phyloP scores from a whole-genome alignment of 2,113 vertebrate genomes.

The Gorsachius goisagi region DNA sequence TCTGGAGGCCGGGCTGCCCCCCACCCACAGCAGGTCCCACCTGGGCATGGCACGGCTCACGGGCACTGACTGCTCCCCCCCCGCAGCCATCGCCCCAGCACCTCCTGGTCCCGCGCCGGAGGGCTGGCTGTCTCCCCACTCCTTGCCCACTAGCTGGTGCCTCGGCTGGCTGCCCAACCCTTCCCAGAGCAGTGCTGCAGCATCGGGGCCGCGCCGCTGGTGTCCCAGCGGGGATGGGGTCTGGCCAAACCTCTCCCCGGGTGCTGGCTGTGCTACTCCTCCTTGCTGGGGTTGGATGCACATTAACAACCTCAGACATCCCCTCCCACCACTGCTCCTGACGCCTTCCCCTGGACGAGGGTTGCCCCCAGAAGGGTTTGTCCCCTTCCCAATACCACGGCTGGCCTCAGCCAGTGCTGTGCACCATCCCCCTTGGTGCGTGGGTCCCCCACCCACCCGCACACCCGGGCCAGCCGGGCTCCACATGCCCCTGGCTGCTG shows the following conservation, averaged over 20 bases:
- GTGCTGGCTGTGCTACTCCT: fast-evolving
- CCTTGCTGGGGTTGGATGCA: not conserved
- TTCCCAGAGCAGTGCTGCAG: not conserved
- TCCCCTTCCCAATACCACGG: not conserved
- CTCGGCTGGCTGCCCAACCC: not conserved
- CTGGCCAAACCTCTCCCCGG: not conserved
- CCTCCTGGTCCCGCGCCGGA: fast-evolving
- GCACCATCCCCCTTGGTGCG: not conserved
- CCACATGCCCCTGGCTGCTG: fast-evolving
- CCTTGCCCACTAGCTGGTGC: not conserved
- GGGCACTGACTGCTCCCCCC: not conserved
- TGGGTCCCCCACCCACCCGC: fast-evolving
- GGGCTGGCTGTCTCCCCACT: not conserved
- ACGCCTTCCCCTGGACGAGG: not conserved
- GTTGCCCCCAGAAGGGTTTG: not conserved
- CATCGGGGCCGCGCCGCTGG: no score
- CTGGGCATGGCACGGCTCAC: fast-evolving
- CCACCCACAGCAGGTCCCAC: fast-evolving
- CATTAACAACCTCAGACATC: not conserved
- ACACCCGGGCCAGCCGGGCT: fast-evolving
- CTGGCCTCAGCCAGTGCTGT: not conserved
- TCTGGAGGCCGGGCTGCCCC: not conserved
- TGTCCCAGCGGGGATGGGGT: not conserved
- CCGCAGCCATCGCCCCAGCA: not conserved
- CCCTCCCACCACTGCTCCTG: not conserved